Percentiles rank a stretch among this genome's conserved stretches.
Evolutionary conservation across 2,888 invertebrate genomes (phyloP).

Genomic region (Agriopis leucophaearia): DNA sequence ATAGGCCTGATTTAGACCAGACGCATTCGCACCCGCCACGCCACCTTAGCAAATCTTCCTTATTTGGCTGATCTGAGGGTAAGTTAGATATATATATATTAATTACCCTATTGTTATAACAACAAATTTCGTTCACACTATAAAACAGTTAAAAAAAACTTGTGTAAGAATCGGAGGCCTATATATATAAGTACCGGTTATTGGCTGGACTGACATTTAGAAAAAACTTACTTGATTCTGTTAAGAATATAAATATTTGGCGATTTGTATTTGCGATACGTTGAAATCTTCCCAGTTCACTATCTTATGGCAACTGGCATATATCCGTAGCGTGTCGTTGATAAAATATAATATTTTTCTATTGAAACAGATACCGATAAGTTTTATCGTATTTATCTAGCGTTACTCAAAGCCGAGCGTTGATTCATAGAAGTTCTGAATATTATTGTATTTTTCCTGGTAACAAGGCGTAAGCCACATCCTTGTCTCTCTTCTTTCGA

Average conservation of each 20-base stretch:
- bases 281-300: slow-evolving; percentile 4
- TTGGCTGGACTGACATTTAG: neutral
- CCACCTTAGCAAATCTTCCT: too few relatives aligned
- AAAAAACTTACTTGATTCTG: neutral
- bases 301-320: slow-evolving; percentile 6
- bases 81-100: too few relatives aligned
- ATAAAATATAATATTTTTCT: slow-evolving; percentile 20
- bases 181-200: too few relatives aligned
- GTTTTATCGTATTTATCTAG: slow-evolving; percentile 30
- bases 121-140: too few relatives aligned
- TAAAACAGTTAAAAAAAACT: too few relatives aligned
- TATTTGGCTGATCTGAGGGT: too few relatives aligned
- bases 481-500: neutral
- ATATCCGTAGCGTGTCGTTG: neutral
- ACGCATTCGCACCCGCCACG: too few relatives aligned
- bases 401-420: slow-evolving; percentile 7
- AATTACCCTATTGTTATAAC: too few relatives aligned
- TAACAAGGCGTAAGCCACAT: neutral
- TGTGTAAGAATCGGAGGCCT: too few relatives aligned
- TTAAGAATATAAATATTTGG: neutral
- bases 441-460: slow-evolving; percentile 3
- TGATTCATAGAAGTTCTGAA: slow-evolving; percentile 18
- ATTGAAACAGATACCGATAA: slow-evolving; percentile 17
- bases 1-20: too few relatives aligned
- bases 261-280: neutral